Percentiles rank a stretch among this genome's conserved stretches.
Conservation (phyloP, 2,888 invertebrate genomes). For the Thymelicus lineola region DNA sequence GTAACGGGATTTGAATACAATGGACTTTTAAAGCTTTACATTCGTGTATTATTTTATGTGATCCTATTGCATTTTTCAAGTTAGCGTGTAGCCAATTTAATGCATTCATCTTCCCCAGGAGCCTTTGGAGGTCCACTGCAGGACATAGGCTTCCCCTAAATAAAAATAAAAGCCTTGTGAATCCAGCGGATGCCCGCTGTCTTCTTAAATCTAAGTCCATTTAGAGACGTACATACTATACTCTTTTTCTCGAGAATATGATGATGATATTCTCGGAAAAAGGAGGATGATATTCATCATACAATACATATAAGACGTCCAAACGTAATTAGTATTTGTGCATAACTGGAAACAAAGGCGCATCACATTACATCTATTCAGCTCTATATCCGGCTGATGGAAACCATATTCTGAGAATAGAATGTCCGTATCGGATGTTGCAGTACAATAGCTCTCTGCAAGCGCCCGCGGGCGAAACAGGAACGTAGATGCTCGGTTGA, state of each 20-base stretch:
- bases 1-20: slow-evolving; percentile 13
- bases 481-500: slow-evolving; percentile 9
- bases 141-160: too few species aligned
- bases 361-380: slow-evolving; percentile 5
- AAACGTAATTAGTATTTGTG: neutral
- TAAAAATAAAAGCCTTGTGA: too few species aligned
- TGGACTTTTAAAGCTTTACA: slow-evolving; percentile 7
- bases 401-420: slow-evolving; percentile 8
- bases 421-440: slow-evolving; percentile 8
- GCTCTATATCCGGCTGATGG: slow-evolving; percentile 1
- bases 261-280: too few species aligned
- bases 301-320: neutral
- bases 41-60: neutral
- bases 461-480: slow-evolving; percentile 9
- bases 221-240: too few species aligned
- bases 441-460: slow-evolving; percentile 5
- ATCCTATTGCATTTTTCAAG: neutral
- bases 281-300: neutral
- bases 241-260: too few species aligned
- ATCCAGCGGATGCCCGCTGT: too few species aligned
- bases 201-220: too few species aligned
- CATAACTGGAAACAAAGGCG: neutral
- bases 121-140: too few species aligned
- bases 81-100: neutral
- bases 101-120: neutral